Conservation (phyloP, 1,140 invertebrate species). For the Arctopsyche grandis region DNA sequence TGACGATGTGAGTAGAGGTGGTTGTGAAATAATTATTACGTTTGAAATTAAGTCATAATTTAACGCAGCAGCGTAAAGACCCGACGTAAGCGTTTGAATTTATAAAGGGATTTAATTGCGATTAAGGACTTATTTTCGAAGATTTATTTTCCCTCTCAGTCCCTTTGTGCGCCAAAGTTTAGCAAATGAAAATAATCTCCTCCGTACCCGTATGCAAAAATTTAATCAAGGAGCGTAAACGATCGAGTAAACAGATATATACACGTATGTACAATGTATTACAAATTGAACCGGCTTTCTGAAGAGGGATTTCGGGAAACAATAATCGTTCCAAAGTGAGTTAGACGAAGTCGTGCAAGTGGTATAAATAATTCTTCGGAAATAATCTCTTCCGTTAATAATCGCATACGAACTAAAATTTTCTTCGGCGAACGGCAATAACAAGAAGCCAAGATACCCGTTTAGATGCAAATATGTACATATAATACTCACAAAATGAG, state of each 20-base stretch:
- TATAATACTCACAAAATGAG: not conserved
- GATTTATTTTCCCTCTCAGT: slow-evolving; percentile 10
- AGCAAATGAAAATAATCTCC: slow-evolving; percentile 6
- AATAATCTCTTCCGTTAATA: slow-evolving; percentile 30
- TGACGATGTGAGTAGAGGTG: too few relatives aligned
- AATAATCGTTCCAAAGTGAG: too few relatives aligned
- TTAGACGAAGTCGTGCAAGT: too few relatives aligned
- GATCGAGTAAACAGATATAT: too few relatives aligned
- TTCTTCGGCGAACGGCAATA: not conserved
- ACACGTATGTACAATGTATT: too few relatives aligned
- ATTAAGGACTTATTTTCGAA: slow-evolving; percentile 22
- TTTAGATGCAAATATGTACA: slow-evolving; percentile 37
- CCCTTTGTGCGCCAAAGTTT: not conserved
- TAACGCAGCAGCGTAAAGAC: not conserved
- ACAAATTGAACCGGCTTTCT: too few relatives aligned
- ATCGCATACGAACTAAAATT: not conserved
- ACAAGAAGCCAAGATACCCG: slow-evolving; percentile 17
- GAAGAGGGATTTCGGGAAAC: too few relatives aligned
- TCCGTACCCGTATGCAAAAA: not conserved
- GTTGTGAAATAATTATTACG: too few relatives aligned
- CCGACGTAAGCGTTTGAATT: slow-evolving; percentile 21
- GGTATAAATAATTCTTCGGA: too few relatives aligned
- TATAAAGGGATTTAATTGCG: slow-evolving; percentile 23
- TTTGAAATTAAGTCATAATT: too few relatives aligned
- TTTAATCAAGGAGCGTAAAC: not conserved